These are phyloP conservation scores for Philotrypesis tridentata DNA, from an alignment of 1,140 invertebrate genomes.

Conservation along the genomic window DNA sequence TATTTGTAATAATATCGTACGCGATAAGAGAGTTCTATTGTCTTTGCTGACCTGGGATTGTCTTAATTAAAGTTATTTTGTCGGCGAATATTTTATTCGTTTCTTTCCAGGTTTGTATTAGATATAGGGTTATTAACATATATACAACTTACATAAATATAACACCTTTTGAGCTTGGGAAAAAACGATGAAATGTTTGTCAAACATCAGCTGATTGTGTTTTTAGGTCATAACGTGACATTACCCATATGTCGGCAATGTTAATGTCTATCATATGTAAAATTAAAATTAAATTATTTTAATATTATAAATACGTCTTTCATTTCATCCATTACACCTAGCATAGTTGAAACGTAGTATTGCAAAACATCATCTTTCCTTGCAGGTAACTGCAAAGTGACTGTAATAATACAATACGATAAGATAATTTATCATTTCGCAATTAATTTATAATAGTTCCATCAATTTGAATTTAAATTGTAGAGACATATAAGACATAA, in stretches of 20 bases:
- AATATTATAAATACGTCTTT: conserved; percentile 55
- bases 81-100: conserved; percentile 35
- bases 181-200: conserved; percentile 30
- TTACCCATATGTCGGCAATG: conserved; percentile 38
- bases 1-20: conserved; percentile 43
- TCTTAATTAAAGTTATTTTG: neutral
- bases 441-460: too few relatives aligned
- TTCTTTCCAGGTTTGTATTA: neutral
- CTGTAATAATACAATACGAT: too few relatives aligned
- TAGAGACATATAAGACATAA: too few relatives aligned
- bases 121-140: neutral
- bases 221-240: conserved; percentile 43
- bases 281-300: conserved; percentile 65
- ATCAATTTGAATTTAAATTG: too few relatives aligned
- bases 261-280: conserved; percentile 58
- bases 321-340: neutral
- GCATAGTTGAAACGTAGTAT: neutral
- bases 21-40: conserved; percentile 27
- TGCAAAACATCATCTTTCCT: too few relatives aligned
- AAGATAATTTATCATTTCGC: too few relatives aligned
- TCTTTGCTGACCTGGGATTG: conserved; percentile 6
- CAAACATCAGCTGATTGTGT: conserved; percentile 9
- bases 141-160: neutral
- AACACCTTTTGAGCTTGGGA: conserved; percentile 32
- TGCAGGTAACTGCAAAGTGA: too few relatives aligned